Conservation (phyloP, 2,888 invertebrate species). For the Ophion ventricosus region DNA sequence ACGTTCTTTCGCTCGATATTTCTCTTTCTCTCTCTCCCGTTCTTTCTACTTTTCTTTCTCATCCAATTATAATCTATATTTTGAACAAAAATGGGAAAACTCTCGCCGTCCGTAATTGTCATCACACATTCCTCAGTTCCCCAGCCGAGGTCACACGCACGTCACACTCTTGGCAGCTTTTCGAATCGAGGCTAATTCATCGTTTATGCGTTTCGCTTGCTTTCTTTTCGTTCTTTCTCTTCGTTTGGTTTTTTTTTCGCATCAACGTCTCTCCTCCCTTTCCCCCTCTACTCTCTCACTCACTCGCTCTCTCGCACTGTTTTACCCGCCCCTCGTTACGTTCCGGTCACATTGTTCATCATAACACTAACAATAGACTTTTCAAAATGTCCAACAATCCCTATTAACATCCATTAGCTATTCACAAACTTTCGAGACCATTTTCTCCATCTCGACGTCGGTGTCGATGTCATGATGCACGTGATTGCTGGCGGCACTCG, state of each 20-base stretch:
- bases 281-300: not conserved
- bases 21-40: slow-evolving; percentile 22
- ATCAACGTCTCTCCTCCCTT: not conserved
- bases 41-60: slow-evolving; percentile 37
- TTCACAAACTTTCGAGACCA: slow-evolving; percentile 89
- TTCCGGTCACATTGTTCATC: slow-evolving; percentile 67
- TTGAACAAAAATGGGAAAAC: slow-evolving; percentile 31
- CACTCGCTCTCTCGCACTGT: slow-evolving; percentile 34
- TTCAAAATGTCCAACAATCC: slow-evolving; percentile 83
- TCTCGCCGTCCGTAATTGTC: slow-evolving; percentile 43
- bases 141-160: slow-evolving; percentile 32
- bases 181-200: slow-evolving; percentile 46
- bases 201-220: slow-evolving; percentile 42
- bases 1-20: slow-evolving; percentile 23
- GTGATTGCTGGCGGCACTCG: slow-evolving; percentile 76
- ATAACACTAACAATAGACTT: slow-evolving; percentile 82
- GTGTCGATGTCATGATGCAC: slow-evolving; percentile 85
- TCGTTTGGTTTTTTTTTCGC: slow-evolving; percentile 7
- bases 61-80: slow-evolving; percentile 45
- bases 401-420: slow-evolving; percentile 83
- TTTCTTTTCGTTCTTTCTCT: slow-evolving; percentile 2
- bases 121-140: slow-evolving; percentile 27
- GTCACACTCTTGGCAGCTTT: slow-evolving; percentile 28
- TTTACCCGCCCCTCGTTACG: slow-evolving; percentile 38
- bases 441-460: slow-evolving; percentile 91